Conservation (phyloP, 2,113 vertebrate genomes). For the Actinemys pallida region DNA sequence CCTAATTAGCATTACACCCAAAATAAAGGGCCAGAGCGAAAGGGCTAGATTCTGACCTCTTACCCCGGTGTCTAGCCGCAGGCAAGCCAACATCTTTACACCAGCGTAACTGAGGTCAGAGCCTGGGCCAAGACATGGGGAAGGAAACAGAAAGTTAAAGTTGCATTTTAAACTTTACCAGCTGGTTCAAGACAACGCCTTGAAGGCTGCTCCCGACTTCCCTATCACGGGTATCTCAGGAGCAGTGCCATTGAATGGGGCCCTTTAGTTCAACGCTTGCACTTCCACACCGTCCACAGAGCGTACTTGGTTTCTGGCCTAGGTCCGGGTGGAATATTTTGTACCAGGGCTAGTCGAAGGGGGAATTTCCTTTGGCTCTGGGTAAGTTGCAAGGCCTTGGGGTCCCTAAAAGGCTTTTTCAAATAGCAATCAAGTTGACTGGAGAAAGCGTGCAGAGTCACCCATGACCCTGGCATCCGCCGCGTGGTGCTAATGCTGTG, state of each 20-base stretch:
- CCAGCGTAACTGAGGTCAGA: background rate
- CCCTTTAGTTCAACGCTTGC: accelerated
- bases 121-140: accelerated
- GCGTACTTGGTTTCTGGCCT: background rate
- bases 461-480: too few species aligned
- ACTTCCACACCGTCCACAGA: background rate
- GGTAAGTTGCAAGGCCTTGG: background rate
- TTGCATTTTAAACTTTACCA: accelerated
- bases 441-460: background rate
- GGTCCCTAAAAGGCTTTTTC: background rate
- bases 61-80: background rate
- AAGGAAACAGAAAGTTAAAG: accelerated
- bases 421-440: background rate
- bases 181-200: background rate
- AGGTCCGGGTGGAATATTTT: conserved; percentile 28
- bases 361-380: background rate
- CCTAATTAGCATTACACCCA: background rate
- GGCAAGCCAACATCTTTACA: background rate
- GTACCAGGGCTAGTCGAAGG: background rate
- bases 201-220: background rate
- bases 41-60: background rate
- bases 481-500: background rate
- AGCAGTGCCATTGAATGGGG: accelerated
- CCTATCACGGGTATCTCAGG: accelerated
- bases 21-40: background rate